These are phyloP conservation scores for Oscheius sp. DNA, from an alignment of 1,140 invertebrate genomes.

Conservation along the genomic window DNA sequence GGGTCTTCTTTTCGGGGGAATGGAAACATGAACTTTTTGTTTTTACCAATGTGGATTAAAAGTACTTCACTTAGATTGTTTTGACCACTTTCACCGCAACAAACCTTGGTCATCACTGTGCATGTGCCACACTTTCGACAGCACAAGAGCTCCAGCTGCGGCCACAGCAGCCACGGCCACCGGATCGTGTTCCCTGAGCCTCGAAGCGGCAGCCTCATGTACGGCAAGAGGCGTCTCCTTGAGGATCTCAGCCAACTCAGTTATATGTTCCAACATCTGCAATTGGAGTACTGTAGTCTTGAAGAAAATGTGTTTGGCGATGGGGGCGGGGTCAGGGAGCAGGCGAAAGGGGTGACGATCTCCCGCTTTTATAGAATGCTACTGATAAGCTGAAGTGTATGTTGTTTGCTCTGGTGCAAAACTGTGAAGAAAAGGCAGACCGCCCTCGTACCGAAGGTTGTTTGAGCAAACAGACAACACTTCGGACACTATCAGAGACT, in stretches of 20 bases:
- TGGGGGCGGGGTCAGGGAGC: not conserved
- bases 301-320: not conserved
- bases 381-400: not conserved
- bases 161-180: not conserved
- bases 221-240: not conserved
- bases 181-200: conserved; percentile 10
- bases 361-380: not conserved
- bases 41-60: too few species aligned
- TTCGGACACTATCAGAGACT: too few species aligned
- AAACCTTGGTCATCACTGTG: conserved; percentile 24
- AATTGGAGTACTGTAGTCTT: not conserved
- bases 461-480: too few species aligned
- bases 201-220: too few species aligned
- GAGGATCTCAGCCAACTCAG: too few species aligned
- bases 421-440: too few species aligned
- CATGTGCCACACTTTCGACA: conserved; percentile 20
- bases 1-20: too few species aligned
- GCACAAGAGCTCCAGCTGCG: not conserved
- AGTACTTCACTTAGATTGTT: too few species aligned
- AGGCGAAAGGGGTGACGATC: not conserved
- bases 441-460: too few species aligned
- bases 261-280: not conserved
- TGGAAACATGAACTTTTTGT: too few species aligned
- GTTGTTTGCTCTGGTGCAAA: too few species aligned
- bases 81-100: not conserved